Conservation (phyloP, 2,113 vertebrate species). For the Poecile atricapillus region DNA sequence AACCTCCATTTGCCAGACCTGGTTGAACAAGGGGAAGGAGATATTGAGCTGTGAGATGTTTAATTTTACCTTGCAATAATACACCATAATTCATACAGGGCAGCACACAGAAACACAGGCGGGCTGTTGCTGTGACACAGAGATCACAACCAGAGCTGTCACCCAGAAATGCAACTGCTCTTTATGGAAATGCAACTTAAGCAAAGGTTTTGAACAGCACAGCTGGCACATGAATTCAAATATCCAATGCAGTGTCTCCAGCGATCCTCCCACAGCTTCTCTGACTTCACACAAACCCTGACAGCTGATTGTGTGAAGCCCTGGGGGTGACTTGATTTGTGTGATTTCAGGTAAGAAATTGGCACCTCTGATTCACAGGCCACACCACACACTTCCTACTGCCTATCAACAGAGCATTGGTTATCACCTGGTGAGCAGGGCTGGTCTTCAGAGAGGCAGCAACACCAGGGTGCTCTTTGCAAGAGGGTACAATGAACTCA, state of each 20-base stretch:
- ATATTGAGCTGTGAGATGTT: not conserved
- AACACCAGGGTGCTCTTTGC: not conserved
- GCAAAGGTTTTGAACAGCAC: not conserved
- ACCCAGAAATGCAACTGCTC: not conserved
- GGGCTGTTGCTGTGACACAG: not conserved
- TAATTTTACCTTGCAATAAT: not conserved
- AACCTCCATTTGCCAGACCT: not conserved
- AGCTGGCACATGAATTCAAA: not conserved
- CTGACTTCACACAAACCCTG: not conserved
- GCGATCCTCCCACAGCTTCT: not conserved
- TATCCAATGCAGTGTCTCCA: not conserved
- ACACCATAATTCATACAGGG: not conserved
- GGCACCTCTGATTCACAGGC: not conserved
- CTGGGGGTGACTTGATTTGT: not conserved
- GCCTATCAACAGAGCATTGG: not conserved
- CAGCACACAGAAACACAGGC: not conserved
- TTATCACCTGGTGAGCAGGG: not conserved
- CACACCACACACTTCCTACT: not conserved
- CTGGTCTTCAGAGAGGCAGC: not conserved
- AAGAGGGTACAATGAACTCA: not conserved
- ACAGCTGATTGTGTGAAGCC: not conserved
- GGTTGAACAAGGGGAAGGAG: not conserved
- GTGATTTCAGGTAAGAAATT: not conserved
- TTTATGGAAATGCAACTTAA: not conserved
- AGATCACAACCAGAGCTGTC: not conserved